Evolutionary conservation across 2,113 vertebrate genomes (phyloP).

Genomic region (Sphaerodactylus townsendi): DNA sequence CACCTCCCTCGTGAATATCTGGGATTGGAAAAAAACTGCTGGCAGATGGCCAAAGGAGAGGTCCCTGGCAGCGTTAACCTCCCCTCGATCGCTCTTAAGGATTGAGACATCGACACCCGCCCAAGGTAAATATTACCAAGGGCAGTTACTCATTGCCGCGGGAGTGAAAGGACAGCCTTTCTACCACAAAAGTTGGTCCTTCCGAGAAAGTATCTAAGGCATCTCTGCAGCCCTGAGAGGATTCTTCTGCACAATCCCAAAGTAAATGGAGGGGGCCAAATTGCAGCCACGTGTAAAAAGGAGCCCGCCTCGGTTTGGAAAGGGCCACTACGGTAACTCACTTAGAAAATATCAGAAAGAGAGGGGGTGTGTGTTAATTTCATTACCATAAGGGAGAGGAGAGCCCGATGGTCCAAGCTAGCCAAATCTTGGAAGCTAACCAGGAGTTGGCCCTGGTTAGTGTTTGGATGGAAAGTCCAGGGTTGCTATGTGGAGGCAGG

Average conservation of each 20-base stretch:
- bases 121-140: not conserved
- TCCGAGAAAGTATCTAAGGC: not conserved
- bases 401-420: no score
- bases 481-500: no score
- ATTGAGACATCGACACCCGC: not conserved
- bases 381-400: no score
- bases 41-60: no score
- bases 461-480: no score
- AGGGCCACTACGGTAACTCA: no score
- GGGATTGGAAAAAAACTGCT: not conserved
- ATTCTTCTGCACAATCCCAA: not conserved
- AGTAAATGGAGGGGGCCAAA: not conserved
- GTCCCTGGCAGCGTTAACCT: not conserved
- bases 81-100: not conserved
- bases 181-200: not conserved
- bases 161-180: not conserved
- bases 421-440: no score
- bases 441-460: no score
- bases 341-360: no score
- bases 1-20: not conserved
- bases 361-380: no score
- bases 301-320: no score
- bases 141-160: not conserved
- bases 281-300: no score
- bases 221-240: not conserved